Conservation (phyloP, 2,888 invertebrate species). For the Mesochorus sp. region DNA sequence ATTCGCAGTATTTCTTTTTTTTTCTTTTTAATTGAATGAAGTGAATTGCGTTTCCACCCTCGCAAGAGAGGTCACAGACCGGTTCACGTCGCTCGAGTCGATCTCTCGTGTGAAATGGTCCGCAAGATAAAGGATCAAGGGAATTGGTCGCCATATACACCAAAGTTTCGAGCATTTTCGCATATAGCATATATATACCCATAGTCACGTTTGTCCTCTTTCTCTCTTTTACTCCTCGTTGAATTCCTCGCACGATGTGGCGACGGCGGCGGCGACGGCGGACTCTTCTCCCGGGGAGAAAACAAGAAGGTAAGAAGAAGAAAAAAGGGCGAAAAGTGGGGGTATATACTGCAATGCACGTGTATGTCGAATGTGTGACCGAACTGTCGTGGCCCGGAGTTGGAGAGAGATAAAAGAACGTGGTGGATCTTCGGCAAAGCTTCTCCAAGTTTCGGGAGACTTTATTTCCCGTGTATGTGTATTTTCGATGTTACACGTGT, state of each 20-base stretch:
- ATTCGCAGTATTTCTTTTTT: no score
- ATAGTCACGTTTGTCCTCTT: conserved; percentile 44
- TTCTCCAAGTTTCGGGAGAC: conserved; percentile 22
- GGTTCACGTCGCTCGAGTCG: conserved; percentile 40
- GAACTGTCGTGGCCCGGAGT: conserved; percentile 23
- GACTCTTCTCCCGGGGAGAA: conserved; percentile 20
- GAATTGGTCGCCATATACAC: conserved; percentile 26
- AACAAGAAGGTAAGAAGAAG: conserved; percentile 5
- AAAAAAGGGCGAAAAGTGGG: no score
- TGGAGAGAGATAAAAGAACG: conserved; percentile 12
- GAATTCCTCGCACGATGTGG: conserved; percentile 49
- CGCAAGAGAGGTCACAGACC: neutral
- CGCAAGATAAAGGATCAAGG: conserved; percentile 52
- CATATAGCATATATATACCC: neutral
- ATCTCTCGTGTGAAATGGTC: conserved; percentile 52
- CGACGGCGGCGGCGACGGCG: no score
- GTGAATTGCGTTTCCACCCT: neutral
- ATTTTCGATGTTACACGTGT: no score
- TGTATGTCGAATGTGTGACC: conserved; percentile 40
- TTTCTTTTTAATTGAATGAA: no score
- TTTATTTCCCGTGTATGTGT: conserved; percentile 24
- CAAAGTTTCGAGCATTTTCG: neutral
- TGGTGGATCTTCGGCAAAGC: conserved; percentile 21
- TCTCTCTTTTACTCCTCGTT: conserved; percentile 35
- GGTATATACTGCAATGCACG: conserved; percentile 27